phyloP scores from a whole-genome alignment of 2,113 vertebrate genomes.

The Sceloporus undulatus region DNA sequence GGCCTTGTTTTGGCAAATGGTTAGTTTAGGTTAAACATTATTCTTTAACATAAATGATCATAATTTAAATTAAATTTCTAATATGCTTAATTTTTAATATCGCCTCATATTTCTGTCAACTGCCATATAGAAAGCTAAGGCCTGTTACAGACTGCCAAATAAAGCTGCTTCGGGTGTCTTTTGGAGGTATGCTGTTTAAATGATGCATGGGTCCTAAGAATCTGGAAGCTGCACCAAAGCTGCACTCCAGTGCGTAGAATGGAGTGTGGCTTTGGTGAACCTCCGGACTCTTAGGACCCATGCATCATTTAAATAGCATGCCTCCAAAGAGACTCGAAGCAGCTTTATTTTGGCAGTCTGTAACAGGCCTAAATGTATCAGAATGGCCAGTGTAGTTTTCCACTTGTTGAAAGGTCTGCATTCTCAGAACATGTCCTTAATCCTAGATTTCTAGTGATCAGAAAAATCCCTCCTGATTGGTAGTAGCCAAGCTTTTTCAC shows the following conservation, averaged over 20 bases:
- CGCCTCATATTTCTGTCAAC: not conserved
- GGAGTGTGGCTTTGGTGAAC: too few relatives aligned
- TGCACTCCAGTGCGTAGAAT: too few relatives aligned
- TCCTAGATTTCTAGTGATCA: not conserved
- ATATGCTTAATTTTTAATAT: conserved; percentile 13
- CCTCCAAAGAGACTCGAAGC: too few relatives aligned
- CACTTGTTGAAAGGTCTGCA: not conserved
- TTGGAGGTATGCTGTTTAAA: too few relatives aligned
- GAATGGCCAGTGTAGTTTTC: not conserved
- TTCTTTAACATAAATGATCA: not conserved
- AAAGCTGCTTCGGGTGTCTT: too few relatives aligned
- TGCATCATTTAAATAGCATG: too few relatives aligned
- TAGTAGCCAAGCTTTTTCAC: too few relatives aligned
- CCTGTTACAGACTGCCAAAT: too few relatives aligned
- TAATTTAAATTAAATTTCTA: conserved; percentile 14
- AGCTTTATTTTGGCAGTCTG: too few relatives aligned
- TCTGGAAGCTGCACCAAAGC: too few relatives aligned
- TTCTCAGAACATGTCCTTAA: not conserved
- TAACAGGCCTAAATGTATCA: not conserved
- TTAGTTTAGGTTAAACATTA: conserved; percentile 10
- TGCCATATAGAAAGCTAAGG: not conserved
- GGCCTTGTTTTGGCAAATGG: conserved; percentile 8
- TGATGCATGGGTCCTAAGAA: too few relatives aligned
- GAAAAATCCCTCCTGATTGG: not conserved
- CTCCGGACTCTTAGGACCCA: too few relatives aligned